phyloP scores from a whole-genome alignment of 2,888 invertebrate species.

The Peribatodes rhomboidaria region DNA sequence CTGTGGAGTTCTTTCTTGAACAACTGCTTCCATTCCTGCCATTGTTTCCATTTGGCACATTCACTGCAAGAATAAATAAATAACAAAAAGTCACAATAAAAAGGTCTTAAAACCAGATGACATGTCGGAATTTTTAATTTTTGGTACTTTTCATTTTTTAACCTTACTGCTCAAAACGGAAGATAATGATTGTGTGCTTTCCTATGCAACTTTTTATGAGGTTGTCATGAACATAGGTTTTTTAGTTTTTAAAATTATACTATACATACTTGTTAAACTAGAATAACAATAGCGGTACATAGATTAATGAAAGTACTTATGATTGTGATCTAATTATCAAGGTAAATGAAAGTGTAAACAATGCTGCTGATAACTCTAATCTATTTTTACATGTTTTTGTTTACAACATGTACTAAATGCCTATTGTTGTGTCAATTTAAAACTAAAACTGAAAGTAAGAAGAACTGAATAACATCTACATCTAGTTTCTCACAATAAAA shows the following conservation, averaged over 20 bases:
- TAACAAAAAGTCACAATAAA: too few species aligned
- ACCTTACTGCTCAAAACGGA: too few species aligned
- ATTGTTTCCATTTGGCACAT: constrained; percentile 61
- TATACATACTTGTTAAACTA: background rate
- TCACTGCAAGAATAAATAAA: constrained; percentile 66
- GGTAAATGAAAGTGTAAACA: background rate
- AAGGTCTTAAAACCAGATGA: too few species aligned
- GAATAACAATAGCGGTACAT: background rate
- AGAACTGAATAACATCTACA: background rate
- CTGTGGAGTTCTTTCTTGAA: constrained; percentile 78
- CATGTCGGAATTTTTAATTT: too few species aligned
- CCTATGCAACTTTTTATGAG: too few species aligned
- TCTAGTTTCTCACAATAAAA: constrained; percentile 23
- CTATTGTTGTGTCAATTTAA: background rate
- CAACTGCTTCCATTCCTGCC: constrained; percentile 68
- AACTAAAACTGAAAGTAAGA: background rate
- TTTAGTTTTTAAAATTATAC: too few species aligned
- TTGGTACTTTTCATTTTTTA: too few species aligned
- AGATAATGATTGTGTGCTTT: too few species aligned
- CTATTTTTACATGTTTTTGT: background rate
- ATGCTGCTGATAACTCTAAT: background rate
- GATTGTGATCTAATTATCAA: background rate
- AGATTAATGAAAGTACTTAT: background rate
- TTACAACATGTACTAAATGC: background rate
- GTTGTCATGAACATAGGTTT: too few species aligned